These are phyloP conservation scores for Rhinopomastus cyanomelas DNA, from an alignment of 2,113 vertebrate genomes.

Conservation along the genomic window DNA sequence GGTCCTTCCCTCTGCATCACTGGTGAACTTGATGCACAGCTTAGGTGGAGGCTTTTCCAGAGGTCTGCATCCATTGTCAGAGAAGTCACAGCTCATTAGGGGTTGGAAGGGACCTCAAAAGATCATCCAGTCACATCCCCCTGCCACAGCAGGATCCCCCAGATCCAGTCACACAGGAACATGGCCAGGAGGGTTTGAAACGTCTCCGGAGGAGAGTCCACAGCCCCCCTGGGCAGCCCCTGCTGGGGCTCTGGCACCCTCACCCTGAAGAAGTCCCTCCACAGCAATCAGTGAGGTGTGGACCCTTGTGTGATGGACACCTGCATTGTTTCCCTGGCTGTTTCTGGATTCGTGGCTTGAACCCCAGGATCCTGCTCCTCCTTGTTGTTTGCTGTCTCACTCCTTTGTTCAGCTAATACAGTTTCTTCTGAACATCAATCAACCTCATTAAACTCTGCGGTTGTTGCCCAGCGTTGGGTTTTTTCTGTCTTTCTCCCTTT, in stretches of 20 bases:
- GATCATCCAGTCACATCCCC: no score
- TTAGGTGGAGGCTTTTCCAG: not conserved
- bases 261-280: no score
- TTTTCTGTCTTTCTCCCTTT: not conserved
- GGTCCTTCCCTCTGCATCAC: not conserved
- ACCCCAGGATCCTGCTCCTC: not conserved
- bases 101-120: no score
- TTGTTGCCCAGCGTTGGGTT: not conserved
- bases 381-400: not conserved
- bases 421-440: not conserved
- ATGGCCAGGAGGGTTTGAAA: no score
- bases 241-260: no score
- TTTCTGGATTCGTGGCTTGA: not conserved
- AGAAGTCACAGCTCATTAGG: fast-evolving
- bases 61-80: not conserved
- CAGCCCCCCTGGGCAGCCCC: no score
- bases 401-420: not conserved
- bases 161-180: no score
- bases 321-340: not conserved
- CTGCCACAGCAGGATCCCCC: no score
- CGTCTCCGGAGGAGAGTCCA: no score
- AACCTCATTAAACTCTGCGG: not conserved
- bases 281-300: not conserved
- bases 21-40: no score
- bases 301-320: fast-evolving